Evolutionary conservation across 1,140 invertebrate genomes (phyloP), one percentile per base, ranked within the genome.

Genomic region (Diabrotica undecimpunctata): DNA sequence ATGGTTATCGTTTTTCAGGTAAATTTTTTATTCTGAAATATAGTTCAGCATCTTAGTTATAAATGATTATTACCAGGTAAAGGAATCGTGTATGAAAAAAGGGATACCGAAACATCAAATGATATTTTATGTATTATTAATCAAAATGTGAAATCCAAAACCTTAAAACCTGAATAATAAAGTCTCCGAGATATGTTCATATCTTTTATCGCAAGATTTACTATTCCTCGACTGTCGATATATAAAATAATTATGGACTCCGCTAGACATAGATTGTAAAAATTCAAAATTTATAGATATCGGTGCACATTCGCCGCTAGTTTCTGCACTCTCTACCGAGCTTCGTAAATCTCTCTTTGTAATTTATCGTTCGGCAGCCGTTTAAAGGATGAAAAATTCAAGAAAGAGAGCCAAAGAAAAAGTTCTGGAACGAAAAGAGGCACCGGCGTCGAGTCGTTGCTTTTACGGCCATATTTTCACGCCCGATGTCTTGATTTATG

Each of bases 401-500:
- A 46, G n/a, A 46, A 46, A 46, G 41, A 46, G n/a, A 46, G 8
- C n/a, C 41, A 46, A n/a, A 8, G 41, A n/a, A 8, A 46, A n/a
- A 46, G 2, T 46, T 46, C 41, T n/a, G 3, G 41, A 10, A 25
- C 25, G 25, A 46, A 46, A 46, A 46, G 41, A 46, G 41, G n/a
- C 2, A 0, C 0, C 36, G 36, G 8, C n/a, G 36, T 7, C 10
- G 10, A 0, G 10, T 12, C 25, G 6, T n/a, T 37, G 55, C 55
- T 38, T 57, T 57, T 36, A 57, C n/a, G 0, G 25, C 55, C 55
- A 57, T 37, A 41, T 57, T 57, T 57, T 41, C 55, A 7, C 5
- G 36, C 37, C 5, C n/a, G 11, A 38, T 37, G 35, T n/a, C n/a
- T 57, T 57, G 55, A 57, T 57, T 57, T 57, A 57, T 57, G 55